These are phyloP conservation scores for Indicator indicator DNA, from an alignment of 2,113 vertebrate species.

Conservation along the genomic window DNA sequence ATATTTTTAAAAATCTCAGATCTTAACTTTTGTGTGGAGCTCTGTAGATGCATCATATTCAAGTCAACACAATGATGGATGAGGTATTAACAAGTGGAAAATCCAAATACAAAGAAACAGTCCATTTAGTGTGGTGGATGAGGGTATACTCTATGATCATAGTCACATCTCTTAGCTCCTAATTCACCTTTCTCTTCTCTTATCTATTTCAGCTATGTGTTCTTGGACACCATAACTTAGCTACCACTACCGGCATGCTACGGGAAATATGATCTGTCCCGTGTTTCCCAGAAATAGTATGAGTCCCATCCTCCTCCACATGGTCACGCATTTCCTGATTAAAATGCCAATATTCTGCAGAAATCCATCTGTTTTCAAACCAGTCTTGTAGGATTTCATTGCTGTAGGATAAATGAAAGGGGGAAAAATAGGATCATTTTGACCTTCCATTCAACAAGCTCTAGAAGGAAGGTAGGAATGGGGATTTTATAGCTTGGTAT, in stretches of 20 bases:
- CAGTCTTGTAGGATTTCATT: background rate
- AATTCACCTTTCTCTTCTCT: background rate
- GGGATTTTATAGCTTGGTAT: background rate
- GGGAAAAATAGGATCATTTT: background rate
- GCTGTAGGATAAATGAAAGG: background rate
- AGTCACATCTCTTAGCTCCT: background rate
- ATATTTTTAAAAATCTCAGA: background rate
- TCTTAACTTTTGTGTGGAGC: background rate
- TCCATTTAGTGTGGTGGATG: background rate
- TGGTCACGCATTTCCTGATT: background rate
- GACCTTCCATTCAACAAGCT: background rate
- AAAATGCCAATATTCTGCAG: slow-evolving; percentile 36
- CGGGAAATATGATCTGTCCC: background rate
- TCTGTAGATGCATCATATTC: background rate
- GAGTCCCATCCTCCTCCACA: background rate
- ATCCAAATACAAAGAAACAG: background rate
- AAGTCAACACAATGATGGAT: background rate
- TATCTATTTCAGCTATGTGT: background rate
- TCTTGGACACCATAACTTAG: background rate
- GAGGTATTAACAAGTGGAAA: background rate
- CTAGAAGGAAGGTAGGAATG: background rate
- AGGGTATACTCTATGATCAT: background rate
- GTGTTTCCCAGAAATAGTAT: background rate
- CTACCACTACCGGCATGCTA: background rate
- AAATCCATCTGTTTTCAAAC: slow-evolving; percentile 2